Evolutionary conservation across 53 echinoderm and acorn worm species (phyloP).

Genomic region (Holothuria scabra): DNA sequence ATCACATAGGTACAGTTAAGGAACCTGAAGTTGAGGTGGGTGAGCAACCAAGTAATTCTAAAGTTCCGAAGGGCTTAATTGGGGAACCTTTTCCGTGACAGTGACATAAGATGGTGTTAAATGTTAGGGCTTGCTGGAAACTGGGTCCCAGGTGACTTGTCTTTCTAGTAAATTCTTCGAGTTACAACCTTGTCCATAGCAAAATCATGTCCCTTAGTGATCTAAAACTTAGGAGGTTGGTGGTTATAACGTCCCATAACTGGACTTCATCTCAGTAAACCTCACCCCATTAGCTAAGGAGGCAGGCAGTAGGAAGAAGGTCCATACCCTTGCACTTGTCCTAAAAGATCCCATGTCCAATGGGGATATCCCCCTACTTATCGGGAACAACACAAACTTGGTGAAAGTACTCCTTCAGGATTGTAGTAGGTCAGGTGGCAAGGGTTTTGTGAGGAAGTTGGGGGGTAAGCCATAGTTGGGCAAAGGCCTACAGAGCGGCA

Average conservation of each 20-base stretch:
- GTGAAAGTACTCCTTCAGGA: background rate
- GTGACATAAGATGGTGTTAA: slow-evolving; percentile 43
- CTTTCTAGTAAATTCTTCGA: slow-evolving; percentile 47
- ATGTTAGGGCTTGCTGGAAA: slow-evolving; percentile 56
- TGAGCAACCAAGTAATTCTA: background rate
- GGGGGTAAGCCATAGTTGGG: slow-evolving; percentile 11
- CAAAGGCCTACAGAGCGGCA: background rate
- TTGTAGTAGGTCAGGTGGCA: background rate
- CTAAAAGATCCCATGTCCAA: background rate
- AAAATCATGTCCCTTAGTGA: slow-evolving; percentile 48
- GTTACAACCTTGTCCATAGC: slow-evolving; percentile 45
- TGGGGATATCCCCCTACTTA: slow-evolving; percentile 44
- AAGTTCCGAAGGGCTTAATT: slow-evolving; percentile 48
- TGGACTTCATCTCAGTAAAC: slow-evolving; percentile 49
- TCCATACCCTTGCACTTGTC: slow-evolving; percentile 58
- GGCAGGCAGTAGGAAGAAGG: slow-evolving; percentile 41
- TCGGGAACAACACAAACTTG: slow-evolving; percentile 67
- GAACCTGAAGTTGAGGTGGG: slow-evolving; percentile 26
- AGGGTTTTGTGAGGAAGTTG: background rate
- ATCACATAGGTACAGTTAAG: background rate
- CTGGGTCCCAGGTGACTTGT: slow-evolving; percentile 72
- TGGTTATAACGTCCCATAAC: slow-evolving; percentile 58
- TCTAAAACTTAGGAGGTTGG: slow-evolving; percentile 54
- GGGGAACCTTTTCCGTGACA: slow-evolving; percentile 41
- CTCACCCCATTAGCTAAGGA: slow-evolving; percentile 16